These are phyloP conservation scores for Thecophora atra DNA, from an alignment of 2,888 invertebrate genomes.

Conservation along the genomic window DNA sequence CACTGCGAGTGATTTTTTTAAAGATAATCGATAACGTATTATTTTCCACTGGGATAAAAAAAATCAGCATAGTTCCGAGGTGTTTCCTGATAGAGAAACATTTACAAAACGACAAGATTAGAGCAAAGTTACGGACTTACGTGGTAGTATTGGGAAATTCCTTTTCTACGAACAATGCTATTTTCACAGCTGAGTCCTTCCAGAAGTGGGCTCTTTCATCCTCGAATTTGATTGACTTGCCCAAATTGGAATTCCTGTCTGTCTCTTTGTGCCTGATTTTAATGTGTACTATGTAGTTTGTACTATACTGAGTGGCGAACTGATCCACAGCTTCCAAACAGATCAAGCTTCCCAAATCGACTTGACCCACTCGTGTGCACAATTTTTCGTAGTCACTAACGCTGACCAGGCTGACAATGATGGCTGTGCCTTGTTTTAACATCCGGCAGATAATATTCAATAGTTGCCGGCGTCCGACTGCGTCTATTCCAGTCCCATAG, in stretches of 20 bases:
- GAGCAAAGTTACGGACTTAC: conserved; percentile 35
- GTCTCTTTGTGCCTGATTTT: background rate
- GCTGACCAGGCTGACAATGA: conserved; percentile 67
- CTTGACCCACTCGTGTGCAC: conserved; percentile 43
- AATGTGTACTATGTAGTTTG: background rate
- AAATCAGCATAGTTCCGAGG: conserved; percentile 40
- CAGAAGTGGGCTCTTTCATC: too few species aligned
- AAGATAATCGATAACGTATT: conserved; percentile 47
- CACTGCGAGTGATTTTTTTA: conserved; percentile 45
- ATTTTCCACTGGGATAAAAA: conserved; percentile 39
- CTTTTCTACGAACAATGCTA: conserved; percentile 46
- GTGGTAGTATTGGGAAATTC: conserved; percentile 48
- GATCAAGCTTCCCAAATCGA: conserved; percentile 41
- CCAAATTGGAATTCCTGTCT: background rate
- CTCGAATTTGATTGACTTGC: too few species aligned
- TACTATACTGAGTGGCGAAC: background rate
- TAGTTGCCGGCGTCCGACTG: conserved; percentile 47
- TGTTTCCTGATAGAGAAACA: conserved; percentile 37
- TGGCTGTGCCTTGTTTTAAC: conserved; percentile 45
- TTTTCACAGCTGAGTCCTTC: conserved; percentile 49
- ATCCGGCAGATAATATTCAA: conserved; percentile 62
- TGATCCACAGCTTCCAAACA: background rate
- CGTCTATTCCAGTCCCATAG: conserved; percentile 48
- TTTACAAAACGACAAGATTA: background rate
- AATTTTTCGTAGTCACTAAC: conserved; percentile 57